phyloP scores from a whole-genome alignment of 2,113 vertebrate genomes.

The Butastur rufipennis region DNA sequence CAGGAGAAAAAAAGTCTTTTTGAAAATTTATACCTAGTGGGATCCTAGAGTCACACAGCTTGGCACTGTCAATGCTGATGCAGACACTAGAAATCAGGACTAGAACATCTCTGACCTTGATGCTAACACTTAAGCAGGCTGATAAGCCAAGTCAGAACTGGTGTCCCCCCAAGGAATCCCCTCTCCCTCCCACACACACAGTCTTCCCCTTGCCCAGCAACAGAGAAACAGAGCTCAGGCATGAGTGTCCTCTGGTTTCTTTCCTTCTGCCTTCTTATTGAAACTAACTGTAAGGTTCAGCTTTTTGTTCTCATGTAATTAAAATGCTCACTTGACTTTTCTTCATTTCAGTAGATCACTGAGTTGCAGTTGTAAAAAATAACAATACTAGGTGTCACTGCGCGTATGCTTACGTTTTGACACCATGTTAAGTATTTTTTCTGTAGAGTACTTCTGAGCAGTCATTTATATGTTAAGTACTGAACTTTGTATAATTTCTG shows the following conservation, averaged over 20 bases:
- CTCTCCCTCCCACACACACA: not conserved
- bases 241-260: not conserved
- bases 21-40: not conserved
- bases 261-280: not conserved
- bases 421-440: not conserved
- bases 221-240: not conserved
- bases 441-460: not conserved
- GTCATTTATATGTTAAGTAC: slow-evolving; percentile 27
- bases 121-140: not conserved
- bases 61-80: not conserved
- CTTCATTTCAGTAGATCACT: not conserved
- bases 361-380: not conserved
- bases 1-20: not conserved
- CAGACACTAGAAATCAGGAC: not conserved
- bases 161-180: not conserved
- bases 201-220: not conserved
- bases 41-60: not conserved
- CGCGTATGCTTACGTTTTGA: not conserved
- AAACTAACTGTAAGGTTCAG: not conserved
- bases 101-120: not conserved
- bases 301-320: not conserved
- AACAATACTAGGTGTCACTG: not conserved
- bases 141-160: not conserved
- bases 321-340: not conserved
- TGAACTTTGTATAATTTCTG: not conserved